Evolutionary conservation across 2,113 vertebrate species (phyloP).

Genomic region (Nothocercus julius): DNA sequence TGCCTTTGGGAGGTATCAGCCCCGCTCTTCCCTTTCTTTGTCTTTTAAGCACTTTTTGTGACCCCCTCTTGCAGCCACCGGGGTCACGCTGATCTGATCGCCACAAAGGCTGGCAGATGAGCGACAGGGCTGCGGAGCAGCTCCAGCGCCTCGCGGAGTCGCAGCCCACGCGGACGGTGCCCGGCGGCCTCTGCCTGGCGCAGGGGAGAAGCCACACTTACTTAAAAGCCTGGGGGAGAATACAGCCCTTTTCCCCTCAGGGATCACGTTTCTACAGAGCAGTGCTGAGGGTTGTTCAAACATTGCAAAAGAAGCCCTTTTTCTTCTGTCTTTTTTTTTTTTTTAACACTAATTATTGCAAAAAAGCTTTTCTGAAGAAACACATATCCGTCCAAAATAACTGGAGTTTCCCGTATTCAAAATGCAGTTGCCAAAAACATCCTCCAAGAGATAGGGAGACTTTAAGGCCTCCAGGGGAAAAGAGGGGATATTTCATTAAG

Average conservation of each 20-base stretch:
- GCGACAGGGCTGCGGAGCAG: background rate
- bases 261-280: background rate
- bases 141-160: background rate
- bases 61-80: background rate
- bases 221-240: background rate
- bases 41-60: background rate
- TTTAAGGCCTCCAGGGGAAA: background rate
- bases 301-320: constrained; percentile 19
- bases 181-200: background rate
- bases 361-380: background rate
- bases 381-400: background rate
- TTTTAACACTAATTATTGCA: background rate
- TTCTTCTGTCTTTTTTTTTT: background rate
- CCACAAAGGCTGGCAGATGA: background rate
- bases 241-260: background rate
- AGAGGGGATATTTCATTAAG: background rate
- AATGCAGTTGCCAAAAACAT: background rate
- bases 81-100: background rate
- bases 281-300: constrained; percentile 6
- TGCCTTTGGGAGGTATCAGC: background rate
- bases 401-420: background rate
- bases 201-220: background rate
- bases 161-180: no score
- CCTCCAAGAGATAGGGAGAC: background rate
- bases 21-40: background rate